Evolutionary conservation across 2,113 vertebrate genomes (phyloP), one percentile per base, ranked within the genome.

Genomic region (Aptenodytes forsteri): DNA sequence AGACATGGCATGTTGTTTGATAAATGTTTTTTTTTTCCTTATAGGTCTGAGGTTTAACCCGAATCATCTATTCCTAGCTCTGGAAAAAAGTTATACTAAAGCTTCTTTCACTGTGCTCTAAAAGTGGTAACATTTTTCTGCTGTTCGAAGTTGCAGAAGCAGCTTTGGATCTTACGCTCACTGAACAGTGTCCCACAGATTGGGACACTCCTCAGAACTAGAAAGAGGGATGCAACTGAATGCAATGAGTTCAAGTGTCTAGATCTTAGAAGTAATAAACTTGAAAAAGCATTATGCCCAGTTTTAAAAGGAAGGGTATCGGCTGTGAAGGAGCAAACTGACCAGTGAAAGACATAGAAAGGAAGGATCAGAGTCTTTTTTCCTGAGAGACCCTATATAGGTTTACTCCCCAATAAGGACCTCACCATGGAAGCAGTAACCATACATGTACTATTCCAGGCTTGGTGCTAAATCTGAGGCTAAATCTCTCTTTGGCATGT

Each of bases 391-490:
- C 11, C 26, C 67, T 62, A 7, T 9, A 62, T 2, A 40, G 29
- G 22, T 69, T 59, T 54, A 61, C 20, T 67, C 47, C 25, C 25
- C 32, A 72, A 4, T 25, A 46, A 50, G 32, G n/a, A 30, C 34
- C 47, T 80, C 62, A n/a, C 29, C 30, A 16, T 18, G 9, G 36
- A 76, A 59, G 47, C 32, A 56, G 29, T 62, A 82, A 81, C n/a
- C 7, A 27, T 13, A n/a, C 0, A 0, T 1, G 1, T 15, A 42
- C 49, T 77, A n/a, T 16, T 52, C 36, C 59, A 62, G 38, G 26
- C 42, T 52, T 52, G 16, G 34, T 65, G 32, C 22, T 76, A 77
- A 52, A 81, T 40, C 32, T 44, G 47, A 38, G 54, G 22, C 38
- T 73, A 77, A 90, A n/a, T 20, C 21, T 16, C 44, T 27, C 36